A percentile compares a stretch with the other conserved stretches of the same genome.
phyloP scores from a whole-genome alignment of 2,797 vertebrate genomes.

The Alcedo quadribrachys region DNA sequence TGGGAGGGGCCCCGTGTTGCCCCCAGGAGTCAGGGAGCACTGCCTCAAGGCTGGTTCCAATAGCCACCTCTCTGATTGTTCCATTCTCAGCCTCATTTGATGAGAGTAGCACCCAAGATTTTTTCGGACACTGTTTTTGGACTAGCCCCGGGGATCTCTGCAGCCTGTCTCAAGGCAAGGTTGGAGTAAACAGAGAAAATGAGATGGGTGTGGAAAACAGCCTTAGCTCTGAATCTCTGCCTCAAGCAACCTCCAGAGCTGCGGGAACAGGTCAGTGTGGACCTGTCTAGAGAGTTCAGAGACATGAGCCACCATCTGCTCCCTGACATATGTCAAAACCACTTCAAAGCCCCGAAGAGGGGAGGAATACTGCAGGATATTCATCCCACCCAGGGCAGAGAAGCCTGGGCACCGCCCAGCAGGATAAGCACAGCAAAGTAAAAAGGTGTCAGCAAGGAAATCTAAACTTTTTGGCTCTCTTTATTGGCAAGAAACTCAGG shows the following conservation, averaged over 20 bases:
- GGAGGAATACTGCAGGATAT: not conserved
- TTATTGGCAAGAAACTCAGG: not conserved
- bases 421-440: not conserved
- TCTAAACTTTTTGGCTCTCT: not conserved
- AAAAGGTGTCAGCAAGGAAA: not conserved
- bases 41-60: not conserved
- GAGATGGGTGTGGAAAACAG: not conserved
- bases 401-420: not conserved
- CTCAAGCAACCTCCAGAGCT: not conserved
- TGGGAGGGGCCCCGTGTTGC: not conserved
- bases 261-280: not conserved
- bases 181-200: constrained; percentile 5
- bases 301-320: not conserved
- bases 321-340: not conserved
- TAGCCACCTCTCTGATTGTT: not conserved
- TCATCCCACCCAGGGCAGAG: not conserved
- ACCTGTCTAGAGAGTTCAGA: constrained; percentile 10
- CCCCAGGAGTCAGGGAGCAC: not conserved
- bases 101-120: not conserved
- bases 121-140: not conserved
- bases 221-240: not conserved
- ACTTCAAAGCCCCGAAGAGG: not conserved
- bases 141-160: not conserved
- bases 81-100: accelerated
- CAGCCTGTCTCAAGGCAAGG: not conserved